phyloP scores from a whole-genome alignment of 2,888 invertebrate species.

The Volucella zonaria region DNA sequence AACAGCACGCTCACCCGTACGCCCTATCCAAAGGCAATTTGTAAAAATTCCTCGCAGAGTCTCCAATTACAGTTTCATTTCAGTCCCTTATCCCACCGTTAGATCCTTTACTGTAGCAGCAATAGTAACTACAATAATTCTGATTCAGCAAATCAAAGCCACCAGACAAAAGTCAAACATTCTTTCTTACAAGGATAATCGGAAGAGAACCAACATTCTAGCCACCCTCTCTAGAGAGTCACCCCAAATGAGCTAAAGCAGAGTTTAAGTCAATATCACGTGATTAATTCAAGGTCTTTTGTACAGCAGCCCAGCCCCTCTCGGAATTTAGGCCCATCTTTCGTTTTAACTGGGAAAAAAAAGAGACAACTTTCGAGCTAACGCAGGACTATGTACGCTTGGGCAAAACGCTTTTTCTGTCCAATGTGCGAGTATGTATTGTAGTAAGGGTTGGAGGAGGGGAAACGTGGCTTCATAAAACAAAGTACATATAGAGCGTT shows the following conservation, averaged over 20 bases:
- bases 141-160: slow-evolving; percentile 54
- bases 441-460: neutral
- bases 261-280: slow-evolving; percentile 61
- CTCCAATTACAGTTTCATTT: neutral
- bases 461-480: slow-evolving; percentile 6
- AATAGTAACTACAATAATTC: slow-evolving; percentile 8
- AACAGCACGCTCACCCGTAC: too few species aligned
- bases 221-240: neutral
- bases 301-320: slow-evolving; percentile 3
- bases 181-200: slow-evolving; percentile 2
- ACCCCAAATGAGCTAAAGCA: slow-evolving; percentile 7
- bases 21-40: too few species aligned
- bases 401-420: too few species aligned
- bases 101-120: neutral
- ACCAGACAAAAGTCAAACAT: slow-evolving; percentile 65
- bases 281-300: slow-evolving; percentile 64
- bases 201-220: slow-evolving; percentile 12
- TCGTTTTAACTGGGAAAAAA: neutral
- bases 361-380: neutral
- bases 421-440: too few species aligned
- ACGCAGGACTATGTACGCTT: neutral
- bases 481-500: slow-evolving; percentile 36
- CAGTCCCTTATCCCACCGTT: neutral
- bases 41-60: neutral
- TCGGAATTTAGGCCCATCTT: neutral